These are phyloP conservation scores for Phrixothrix hirtus DNA, from an alignment of 2,888 invertebrate genomes.

Conservation along the genomic window DNA sequence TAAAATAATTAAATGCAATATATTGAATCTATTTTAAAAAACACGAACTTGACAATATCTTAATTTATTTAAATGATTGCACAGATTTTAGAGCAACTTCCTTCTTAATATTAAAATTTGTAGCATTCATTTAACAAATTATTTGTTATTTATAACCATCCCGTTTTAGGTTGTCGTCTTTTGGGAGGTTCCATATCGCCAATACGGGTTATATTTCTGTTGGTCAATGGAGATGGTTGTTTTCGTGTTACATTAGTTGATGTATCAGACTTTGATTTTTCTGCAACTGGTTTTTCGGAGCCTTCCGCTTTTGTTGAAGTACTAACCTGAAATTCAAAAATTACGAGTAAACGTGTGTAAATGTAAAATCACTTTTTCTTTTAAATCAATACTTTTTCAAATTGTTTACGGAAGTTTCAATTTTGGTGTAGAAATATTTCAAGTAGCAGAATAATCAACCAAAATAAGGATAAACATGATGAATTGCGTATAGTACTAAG, in stretches of 20 bases:
- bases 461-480: no score
- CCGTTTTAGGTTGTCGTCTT: constrained; percentile 63
- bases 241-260: no score
- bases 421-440: no score
- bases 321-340: neutral
- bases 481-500: no score
- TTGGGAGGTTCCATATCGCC: constrained; percentile 59
- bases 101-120: neutral
- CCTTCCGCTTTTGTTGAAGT: neutral
- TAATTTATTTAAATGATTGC: neutral
- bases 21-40: neutral
- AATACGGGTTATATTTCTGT: constrained; percentile 54
- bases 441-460: no score
- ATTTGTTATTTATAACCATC: constrained; percentile 59
- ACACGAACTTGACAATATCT: constrained; percentile 13
- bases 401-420: no score
- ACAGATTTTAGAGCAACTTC: constrained; percentile 14
- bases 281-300: neutral
- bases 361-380: no score
- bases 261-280: neutral
- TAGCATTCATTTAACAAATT: neutral
- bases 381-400: no score
- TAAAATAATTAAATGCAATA: no score
- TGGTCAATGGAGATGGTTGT: constrained; percentile 41
- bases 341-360: no score